Evolutionary conservation across 2,113 vertebrate species (phyloP), one percentile per base, ranked within the genome.

Genomic region (Natator depressus): DNA sequence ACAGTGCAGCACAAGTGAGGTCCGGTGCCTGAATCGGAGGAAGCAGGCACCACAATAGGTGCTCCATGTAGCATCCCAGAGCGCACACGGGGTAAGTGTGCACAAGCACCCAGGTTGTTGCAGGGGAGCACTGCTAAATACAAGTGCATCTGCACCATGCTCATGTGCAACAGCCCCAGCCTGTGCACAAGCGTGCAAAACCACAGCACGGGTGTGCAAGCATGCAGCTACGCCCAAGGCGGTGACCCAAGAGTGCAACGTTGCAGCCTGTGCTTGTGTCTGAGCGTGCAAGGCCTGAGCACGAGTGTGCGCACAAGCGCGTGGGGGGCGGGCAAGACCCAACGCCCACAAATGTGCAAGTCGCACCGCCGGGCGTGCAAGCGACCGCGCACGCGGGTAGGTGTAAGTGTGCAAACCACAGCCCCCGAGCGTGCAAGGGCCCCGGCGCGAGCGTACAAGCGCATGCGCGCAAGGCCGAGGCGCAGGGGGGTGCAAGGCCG

Each of bases 401-500:
- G 11, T 20, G 35, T 11, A 29, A 49, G 84, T 69, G 83, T 25
- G 51, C 54, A 55, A 65, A 88, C n/a, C 38, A 25, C 85, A 7
- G 75, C 19, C 19, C 51, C 6, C 22, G 85, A 49, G 27, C 38
- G 51, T 14, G 72, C 42, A 3, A 53, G 29, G 49, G 11, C 13
- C 69, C 72, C 35, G 3, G 51, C 78, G 80, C 57, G 75, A 82
- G 11, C 20, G 78, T 50, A 46, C 46, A 31, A 17, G 46, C 42
- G 78, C 42, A 46, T 80, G 78, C 42, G 78, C 57, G 53, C 51
- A 69, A 76, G 93, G 93, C 95, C 89, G 47, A 80, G 91, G 65
- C 83, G 94, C 95, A 38, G 24, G 46, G 38, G 96, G 93, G 91
- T 95, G 93, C 96, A 90, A 80, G 94, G 82, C 94, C 94, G 93